Evolutionary conservation across 2,113 vertebrate species (phyloP), one percentile per base, ranked within the genome.

Genomic region (Macheiramphus alcinus): DNA sequence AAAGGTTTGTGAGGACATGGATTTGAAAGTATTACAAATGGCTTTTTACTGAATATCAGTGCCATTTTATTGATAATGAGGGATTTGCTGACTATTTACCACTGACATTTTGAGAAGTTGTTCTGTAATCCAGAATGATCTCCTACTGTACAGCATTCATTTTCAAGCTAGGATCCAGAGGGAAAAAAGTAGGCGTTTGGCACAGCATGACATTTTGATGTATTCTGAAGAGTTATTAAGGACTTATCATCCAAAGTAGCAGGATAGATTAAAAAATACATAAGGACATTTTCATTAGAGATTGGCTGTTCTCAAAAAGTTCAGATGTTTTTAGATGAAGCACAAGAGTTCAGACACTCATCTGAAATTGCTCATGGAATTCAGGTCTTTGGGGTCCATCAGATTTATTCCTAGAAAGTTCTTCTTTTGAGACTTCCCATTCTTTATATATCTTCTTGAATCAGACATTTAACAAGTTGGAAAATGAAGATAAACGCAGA

Each of bases 11-110:
- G 73, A 79, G 25, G 36, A 65, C 84, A 82, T 42, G 43, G 53
- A 91, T 91, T 89, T 97, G 36, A 85, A 90, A 94, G 65, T 68
- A 87, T 85, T 72, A 82, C 26, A 85, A 91, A 92, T 81, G 22
- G 45, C 68, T 94, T 94, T 91, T 82, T 80, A 72, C 43, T 72
- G 70, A 36, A 3, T 74, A 95, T 84, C 76, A 32, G 36, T 65
- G 62, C 45, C 43, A 75, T 91, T 92, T 79, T 87, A 89, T 85
- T 89, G 88, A 94, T 96, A 91, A 90, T 73, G n/a, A 86, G 88
- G 80, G 88, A 94, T 94, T 95, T 94, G 19, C 65, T 84, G 50
- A 79, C 73, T 97, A 68, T 95, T 95, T 95, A 89, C 91, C 52
- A n/a, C 31, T 87, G 94, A 75, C 65, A 89, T 95, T 97, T 96